Base-by-base conservation (phyloP, 53 echinoderm and acorn worm species). In the Echinometra lucunter region DNA sequence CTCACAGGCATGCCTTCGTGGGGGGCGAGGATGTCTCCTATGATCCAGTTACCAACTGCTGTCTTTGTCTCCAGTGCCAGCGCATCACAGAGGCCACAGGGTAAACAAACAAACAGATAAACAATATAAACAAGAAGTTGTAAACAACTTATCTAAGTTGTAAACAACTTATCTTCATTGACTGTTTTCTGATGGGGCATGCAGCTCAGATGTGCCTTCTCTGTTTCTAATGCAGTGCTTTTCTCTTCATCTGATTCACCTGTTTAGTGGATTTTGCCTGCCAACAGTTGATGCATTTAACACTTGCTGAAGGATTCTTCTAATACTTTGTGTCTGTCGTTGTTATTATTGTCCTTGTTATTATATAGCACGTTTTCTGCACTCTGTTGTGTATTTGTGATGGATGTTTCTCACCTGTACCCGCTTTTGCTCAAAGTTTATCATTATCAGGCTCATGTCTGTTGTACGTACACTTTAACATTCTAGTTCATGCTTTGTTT, bases 1-100 rank as follows among this genome's bases (percentile, higher is more conserved):
- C 89, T 89, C 95, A 96, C 96, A 99, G 99, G 92, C 96, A 96
- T 85, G 95, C 99, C 69, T 98, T 99, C 94, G 89, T 95, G 91
- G 97, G 97, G 89, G 99, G 99, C 56, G 98, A 98, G 90, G 98
- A 99, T 35, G 96, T 99, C 58, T 95, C 99, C 19, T 96, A 95
- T 94, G 99, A 98, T 81, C 96, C 96, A 47, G 92, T 82, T 70
- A 96, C 94, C 56, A 92, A 97, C 82, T 91, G 93, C 88, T 99
- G 96, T 95, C 95, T 97, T 32, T 99, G 99, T 95, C 93, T 98
- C 37, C 91, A 91, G 37, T 99, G 99, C 85, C 96, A 96, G 75
- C 94, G 95, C 74, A 58, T 94, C 44, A 60, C 82, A 17, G 94
- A 94, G 19, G 55, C 94, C 34, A 45, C 94, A 38, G 83, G 94